phyloP scores from a whole-genome alignment of 1,140 invertebrate genomes.

The Tetraneura akinire region DNA sequence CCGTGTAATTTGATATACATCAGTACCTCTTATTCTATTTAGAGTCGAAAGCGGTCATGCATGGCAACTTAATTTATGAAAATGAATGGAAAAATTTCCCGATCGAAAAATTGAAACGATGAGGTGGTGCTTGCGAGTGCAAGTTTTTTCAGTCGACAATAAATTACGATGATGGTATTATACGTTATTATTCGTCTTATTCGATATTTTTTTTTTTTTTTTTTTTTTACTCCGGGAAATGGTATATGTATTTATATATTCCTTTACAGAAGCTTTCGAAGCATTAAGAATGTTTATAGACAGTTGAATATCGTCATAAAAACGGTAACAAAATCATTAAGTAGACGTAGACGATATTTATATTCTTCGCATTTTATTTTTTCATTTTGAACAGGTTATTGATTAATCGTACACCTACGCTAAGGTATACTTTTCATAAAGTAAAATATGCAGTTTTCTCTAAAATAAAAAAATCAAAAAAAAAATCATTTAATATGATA shows the following conservation, averaged over 20 bases:
- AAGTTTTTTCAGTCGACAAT: slow-evolving; percentile 16
- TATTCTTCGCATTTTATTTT: too few relatives aligned
- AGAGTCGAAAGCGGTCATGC: not conserved
- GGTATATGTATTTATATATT: not conserved
- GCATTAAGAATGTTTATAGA: slow-evolving; percentile 3
- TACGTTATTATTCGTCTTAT: slow-evolving; percentile 4
- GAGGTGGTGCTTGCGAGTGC: not conserved
- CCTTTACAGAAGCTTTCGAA: not conserved
- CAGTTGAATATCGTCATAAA: not conserved
- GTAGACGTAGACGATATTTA: not conserved
- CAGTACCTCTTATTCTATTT: too few relatives aligned
- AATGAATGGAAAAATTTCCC: not conserved
- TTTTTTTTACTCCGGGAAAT: not conserved
- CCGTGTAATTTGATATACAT: too few relatives aligned
- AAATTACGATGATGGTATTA: slow-evolving; percentile 7
- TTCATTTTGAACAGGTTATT: not conserved
- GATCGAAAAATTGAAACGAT: not conserved
- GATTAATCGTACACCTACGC: not conserved
- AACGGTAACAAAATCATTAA: slow-evolving; percentile 1
- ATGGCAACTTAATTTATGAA: not conserved
- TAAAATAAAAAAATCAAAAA: too few relatives aligned
- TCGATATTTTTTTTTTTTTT: slow-evolving; percentile 9
- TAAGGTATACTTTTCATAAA: too few relatives aligned
- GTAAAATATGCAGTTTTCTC: too few relatives aligned
- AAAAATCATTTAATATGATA: too few relatives aligned